Percentiles rank a stretch among this genome's conserved stretches.
These are phyloP conservation scores for Fundulus diaphanus DNA, from an alignment of 2,797 vertebrate genomes.

Conservation along the genomic window DNA sequence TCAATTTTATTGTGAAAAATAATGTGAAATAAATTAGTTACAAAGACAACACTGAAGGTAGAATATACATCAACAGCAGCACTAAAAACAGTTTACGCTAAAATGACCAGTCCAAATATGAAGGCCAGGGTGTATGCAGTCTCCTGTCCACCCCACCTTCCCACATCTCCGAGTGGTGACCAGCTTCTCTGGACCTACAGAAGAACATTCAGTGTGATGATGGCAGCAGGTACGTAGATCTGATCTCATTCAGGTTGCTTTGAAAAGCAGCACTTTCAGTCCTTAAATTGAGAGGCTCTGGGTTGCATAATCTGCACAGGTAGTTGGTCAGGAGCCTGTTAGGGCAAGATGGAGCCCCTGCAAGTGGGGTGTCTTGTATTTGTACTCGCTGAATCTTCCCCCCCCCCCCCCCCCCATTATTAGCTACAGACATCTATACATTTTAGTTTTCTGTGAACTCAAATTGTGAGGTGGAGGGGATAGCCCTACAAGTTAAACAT, in stretches of 20 bases:
- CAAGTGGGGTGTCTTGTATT: not conserved
- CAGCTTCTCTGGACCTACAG: conserved; percentile 43
- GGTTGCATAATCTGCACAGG: not conserved
- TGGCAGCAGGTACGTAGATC: not conserved
- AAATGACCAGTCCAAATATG: conserved; percentile 67
- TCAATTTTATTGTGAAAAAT: too few relatives aligned
- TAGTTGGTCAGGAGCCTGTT: not conserved
- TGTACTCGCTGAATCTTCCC: not conserved
- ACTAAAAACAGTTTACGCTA: conserved; percentile 18
- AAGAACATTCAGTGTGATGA: not conserved
- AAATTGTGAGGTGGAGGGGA: not conserved
- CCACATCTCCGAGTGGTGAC: conserved; percentile 37
- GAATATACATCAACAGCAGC: not conserved
- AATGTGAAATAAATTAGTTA: not conserved
- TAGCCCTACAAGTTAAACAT: too few relatives aligned
- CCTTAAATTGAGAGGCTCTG: not conserved
- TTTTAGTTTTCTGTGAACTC: too few relatives aligned
- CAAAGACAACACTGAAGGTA: not conserved
- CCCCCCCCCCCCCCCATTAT: too few relatives aligned
- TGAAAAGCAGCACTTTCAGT: not conserved
- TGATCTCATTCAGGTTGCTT: not conserved
- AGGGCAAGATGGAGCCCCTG: not conserved
- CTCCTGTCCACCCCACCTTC: conserved; percentile 3
- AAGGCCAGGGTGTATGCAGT: not conserved
- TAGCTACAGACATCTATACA: not conserved